phyloP scores from a whole-genome alignment of 2,797 vertebrate genomes.

The Oryzias sinensis region DNA sequence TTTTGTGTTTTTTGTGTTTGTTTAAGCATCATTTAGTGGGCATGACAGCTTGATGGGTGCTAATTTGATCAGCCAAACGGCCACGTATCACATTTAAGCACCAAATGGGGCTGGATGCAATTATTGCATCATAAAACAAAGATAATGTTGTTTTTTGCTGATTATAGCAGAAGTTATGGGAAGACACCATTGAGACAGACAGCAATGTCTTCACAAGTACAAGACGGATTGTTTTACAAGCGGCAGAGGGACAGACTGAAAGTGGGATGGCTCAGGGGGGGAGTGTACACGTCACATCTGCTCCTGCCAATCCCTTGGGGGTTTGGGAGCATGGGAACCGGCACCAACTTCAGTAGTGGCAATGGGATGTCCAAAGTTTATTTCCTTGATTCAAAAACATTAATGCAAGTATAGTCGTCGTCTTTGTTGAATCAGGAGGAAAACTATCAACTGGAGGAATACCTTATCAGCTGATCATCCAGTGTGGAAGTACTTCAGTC shows the following conservation, averaged over 20 bases:
- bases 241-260: constrained; percentile 39
- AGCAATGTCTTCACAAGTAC: constrained; percentile 64
- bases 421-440: background rate
- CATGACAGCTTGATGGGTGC: constrained; percentile 32
- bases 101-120: constrained; percentile 30
- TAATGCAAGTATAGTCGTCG: constrained; percentile 7
- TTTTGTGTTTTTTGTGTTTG: background rate
- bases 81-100: constrained; percentile 40
- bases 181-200: constrained; percentile 21
- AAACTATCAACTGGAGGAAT: too few species aligned
- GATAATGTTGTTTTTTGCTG: constrained; percentile 49
- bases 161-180: constrained; percentile 44
- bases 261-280: constrained; percentile 43
- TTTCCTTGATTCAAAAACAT: constrained; percentile 49
- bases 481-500: constrained; percentile 3
- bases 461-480: too few species aligned
- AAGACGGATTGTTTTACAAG: constrained; percentile 69
- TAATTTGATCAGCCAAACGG: constrained; percentile 44
- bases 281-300: constrained; percentile 77
- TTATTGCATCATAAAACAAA: constrained; percentile 29
- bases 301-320: constrained; percentile 69
- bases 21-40: background rate
- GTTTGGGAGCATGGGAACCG: constrained; percentile 63
- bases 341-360: constrained; percentile 33
- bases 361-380: constrained; percentile 37